Base-by-base conservation (phyloP, 2,888 invertebrate species). In the Heliconius sara region DNA sequence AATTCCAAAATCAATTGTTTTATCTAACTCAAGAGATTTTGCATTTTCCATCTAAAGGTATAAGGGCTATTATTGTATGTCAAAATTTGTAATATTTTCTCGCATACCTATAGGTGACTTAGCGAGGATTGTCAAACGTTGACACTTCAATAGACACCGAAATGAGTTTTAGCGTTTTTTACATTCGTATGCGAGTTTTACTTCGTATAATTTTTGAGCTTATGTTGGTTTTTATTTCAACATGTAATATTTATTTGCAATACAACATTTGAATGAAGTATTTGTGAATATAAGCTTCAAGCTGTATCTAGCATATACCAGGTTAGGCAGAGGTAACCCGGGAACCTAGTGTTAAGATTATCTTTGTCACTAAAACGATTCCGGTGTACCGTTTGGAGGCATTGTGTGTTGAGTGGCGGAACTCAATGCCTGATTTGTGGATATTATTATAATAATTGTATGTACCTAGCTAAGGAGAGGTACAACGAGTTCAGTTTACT, bases 71-170 rank as follows among this genome's bases (percentile, higher is more conserved):
- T 66, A 76, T 79, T 30, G n/a, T 73, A 19, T 19, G 74, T 43
- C 7, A 22, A 47, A 47, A 30, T 27, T 27, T 39, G 9, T 13
- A 3, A 39, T 9, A 19, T 75, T 66, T 30, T 30, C 66, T 22
- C 13, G 0, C n/a, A 39, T 57, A 19, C 19, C 39, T 74, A 81
- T 72, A 65, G 78, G 47, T 76, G 79, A 77, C 77, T 81, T 75
- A 72, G 65, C 77, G 79, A 78, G 79, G 78, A 82, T 81, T 81
- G 79, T 71, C 67, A 66, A 79, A 78, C 78, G 72, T 77, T 82
- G 70, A 77, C 81, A 81, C 72, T 73, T 75, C 57, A 43, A 25
- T 76, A 76, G 68, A 30, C 78, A 79, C 78, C 65, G 65, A 81
- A 82, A 82, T 82, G 81, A 82, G 73, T 78, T 82, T 81, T 79